Base-by-base conservation (phyloP, 2,113 vertebrate species). In the Gobius niger region DNA sequence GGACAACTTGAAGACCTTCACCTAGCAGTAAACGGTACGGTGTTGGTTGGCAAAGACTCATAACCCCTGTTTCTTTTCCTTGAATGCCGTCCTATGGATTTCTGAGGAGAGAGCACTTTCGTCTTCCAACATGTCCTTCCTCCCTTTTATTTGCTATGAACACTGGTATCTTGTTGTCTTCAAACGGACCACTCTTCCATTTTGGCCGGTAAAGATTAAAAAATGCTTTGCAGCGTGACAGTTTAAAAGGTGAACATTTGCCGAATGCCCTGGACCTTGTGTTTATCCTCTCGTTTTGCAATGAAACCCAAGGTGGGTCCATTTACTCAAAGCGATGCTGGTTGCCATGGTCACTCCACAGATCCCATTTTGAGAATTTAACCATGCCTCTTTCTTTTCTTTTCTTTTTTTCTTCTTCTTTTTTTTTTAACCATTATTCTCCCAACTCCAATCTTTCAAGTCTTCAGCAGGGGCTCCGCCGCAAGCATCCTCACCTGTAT, bases 291-390 rank as follows among this genome's bases (percentile, higher is more conserved):
- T 14, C 60, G 24, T 54, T 63, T 16, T 51, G 18, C 15, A 12
- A n/a, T 7, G 5, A 42, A 41, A 41, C 47, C 53, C 52, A 9
- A 68, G 46, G 74, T 74, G 76, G 61, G 54, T 70, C 15, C 2
- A 61, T 82, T 40, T 44, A 76, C 78, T 76, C 64, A 76, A 75
- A 70, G 61, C 50, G 8, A 60, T 67, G 67, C 73, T 72, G 66
- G 86, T 88, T 89, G 81, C 86, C 81, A 86, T 82, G 87, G 87
- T 82, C 81, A 87, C 82, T 68, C 66, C n/a, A 49, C 64, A 73
- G 74, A 77, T 75, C 46, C 44, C 70, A 80, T 68, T 18, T 65
- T n/a, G 70, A 75, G 57, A 77, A 73, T 78, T 49, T 60, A 56
- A 78, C 63, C 56, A 75, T 56, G 53, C 73, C 19, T 57, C 7